Evolutionary conservation across 2,888 invertebrate species (phyloP), one percentile per base, ranked within the genome.

Genomic region (Scaptomyza parva): DNA sequence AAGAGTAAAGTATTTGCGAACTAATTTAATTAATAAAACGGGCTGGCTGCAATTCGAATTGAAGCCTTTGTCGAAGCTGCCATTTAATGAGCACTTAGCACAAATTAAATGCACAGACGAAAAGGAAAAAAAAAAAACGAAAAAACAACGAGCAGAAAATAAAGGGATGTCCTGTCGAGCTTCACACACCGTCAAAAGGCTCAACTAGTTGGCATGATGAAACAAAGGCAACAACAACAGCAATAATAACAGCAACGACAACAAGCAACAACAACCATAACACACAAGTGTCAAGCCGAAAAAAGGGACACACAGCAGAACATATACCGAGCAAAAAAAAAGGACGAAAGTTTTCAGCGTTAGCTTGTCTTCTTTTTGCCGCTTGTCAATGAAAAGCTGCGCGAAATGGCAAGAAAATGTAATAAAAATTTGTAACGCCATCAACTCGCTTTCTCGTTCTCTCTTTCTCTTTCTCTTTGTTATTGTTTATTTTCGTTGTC

Each of bases 21-120:
- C 69, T 79, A 78, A 79, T 81, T 78, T 78, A 74, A 79, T 79
- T 75, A 74, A 71, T 70, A 71, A 67, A 54, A 43, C 59, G 33
- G 48, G 8, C 64, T 45, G 58, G 50, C 57, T 61, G 53, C 55
- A 59, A 50, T 70, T 30, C 39, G 22, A 26, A 39, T 9, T 28
- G 48, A 37, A 45, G 59, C 33, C 50, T 41, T 35, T 44, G 40
- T 33, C 7, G 52, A 45, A 26, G 37, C 52, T 28, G 40, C 63
- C 75, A 70, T 76, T 86, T 82, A 86, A 86, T 82, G 76, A 84
- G 85, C 82, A 82, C 86, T 86, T 84, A 81, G 71, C 62, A 64
- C 63, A 84, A 86, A 86, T 86, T 79, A 86, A 86, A 84, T 79
- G 72, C 67, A 66, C 55, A 67, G 55, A 47, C 65, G 47, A 43